Evolutionary conservation across 2,888 invertebrate genomes (phyloP), one percentile per base, ranked within the genome.

Genomic region (Craniophora ligustri): DNA sequence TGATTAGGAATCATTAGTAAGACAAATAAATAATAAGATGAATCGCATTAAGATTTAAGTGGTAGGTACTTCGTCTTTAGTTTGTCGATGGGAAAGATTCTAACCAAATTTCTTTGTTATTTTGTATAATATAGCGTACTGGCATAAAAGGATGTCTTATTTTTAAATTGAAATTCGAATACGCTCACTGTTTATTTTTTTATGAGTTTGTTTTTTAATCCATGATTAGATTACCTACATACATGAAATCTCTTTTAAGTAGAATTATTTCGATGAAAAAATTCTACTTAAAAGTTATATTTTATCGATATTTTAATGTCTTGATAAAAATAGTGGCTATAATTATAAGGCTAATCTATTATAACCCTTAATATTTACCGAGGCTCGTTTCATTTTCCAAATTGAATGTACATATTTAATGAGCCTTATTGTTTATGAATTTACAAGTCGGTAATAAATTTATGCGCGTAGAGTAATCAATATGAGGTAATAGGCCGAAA

Each of bases 21-120:
- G 50, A 65, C 31, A 69, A 66, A 69, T 71, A 72, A 61, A 65
- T 51, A 55, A 48, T 63, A 49, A 49, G 46, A 53, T 51, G 40
- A 35, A 67, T 45, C 13, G 42, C 18, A 34, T 46, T 51, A 30
- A 21, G 36, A 14, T n/a, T n/a, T 59, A 50, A 60, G 46, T 60
- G 38, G 54, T 16, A 30, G n/a, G n/a, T n/a, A n/a, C n/a, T n/a
- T n/a, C n/a, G n/a, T n/a, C n/a, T n/a, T n/a, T n/a, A n/a, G 19
- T 61, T 47, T 47, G 28, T n/a, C 26, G 26, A n/a, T 40, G 15
- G 16, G 18, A n/a, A n/a, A 59, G 60, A 61, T 67, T 8, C 39
- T 35, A 11, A 30, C 26, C 21, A 2, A 13, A 3, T 0, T n/a
- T 42, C 28, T 50, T 34, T 13, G 35, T 35, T 19, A 7, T 31